Evolutionary conservation across 2,797 vertebrate genomes (phyloP).

Genomic region (Falco columbarius): DNA sequence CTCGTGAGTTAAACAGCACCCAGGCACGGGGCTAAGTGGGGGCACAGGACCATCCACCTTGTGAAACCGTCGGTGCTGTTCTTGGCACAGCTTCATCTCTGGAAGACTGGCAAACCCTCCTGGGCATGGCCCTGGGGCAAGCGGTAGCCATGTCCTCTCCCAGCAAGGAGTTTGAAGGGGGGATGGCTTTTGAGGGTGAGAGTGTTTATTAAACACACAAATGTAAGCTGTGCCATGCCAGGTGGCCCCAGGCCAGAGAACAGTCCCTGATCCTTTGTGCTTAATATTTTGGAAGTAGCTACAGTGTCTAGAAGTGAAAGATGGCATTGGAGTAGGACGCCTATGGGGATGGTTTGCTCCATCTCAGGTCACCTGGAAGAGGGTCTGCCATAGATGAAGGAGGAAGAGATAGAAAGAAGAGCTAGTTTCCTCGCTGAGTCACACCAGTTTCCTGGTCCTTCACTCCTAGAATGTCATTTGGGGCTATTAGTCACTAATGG

Average conservation of each 20-base stretch:
- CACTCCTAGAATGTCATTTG: background rate
- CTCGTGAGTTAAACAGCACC: background rate
- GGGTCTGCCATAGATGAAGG: background rate
- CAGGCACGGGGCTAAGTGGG: background rate
- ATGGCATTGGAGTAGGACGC: background rate
- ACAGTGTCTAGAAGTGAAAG: background rate
- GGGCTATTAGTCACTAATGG: background rate
- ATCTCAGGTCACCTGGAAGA: background rate
- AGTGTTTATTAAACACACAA: background rate
- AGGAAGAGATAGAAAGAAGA: background rate
- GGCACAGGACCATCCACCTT: background rate
- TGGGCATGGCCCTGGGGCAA: accelerated
- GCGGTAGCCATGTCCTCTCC: accelerated
- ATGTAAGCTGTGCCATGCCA: background rate
- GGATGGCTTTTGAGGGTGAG: background rate
- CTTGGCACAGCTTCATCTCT: background rate
- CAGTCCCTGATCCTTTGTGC: background rate
- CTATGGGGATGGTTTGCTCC: background rate
- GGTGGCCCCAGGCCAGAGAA: background rate
- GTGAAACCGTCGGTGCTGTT: background rate
- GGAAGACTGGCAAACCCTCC: background rate
- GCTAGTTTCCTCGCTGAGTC: background rate
- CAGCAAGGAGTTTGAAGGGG: background rate
- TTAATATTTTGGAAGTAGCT: background rate
- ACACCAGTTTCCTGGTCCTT: background rate